Percentiles rank a stretch among this genome's conserved stretches.
Evolutionary conservation across 1,140 invertebrate species (phyloP).

Genomic region (Trichoplusia ni): DNA sequence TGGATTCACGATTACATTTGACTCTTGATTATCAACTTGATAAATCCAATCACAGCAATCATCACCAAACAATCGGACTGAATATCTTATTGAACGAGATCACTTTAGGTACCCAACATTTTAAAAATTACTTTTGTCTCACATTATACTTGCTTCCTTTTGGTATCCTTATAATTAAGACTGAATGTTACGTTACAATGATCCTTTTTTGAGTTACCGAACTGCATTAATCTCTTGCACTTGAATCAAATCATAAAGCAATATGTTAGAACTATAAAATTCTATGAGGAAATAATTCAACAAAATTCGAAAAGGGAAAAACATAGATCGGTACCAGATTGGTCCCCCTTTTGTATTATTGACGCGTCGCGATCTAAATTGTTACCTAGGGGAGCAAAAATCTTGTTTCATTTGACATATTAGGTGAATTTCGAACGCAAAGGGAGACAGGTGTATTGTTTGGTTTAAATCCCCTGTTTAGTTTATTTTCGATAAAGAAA

Average conservation of each 20-base stretch:
- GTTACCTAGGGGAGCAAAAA: slow-evolving; percentile 56
- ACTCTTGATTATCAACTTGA: slow-evolving; percentile 12
- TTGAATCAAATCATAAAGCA: slow-evolving; percentile 21
- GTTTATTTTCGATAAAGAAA: background rate
- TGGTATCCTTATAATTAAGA: too few relatives aligned
- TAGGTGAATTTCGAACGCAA: slow-evolving; percentile 44
- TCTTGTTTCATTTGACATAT: slow-evolving; percentile 66
- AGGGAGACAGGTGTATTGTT: slow-evolving; percentile 39
- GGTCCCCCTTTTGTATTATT: slow-evolving; percentile 66
- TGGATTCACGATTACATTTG: too few relatives aligned
- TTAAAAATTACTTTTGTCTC: background rate
- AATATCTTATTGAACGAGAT: too few relatives aligned
- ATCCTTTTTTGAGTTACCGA: too few relatives aligned
- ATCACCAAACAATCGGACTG: too few relatives aligned
- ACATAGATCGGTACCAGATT: slow-evolving; percentile 55
- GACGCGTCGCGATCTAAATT: slow-evolving; percentile 70
- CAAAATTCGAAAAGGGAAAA: slow-evolving; percentile 48
- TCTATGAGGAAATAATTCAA: too few relatives aligned
- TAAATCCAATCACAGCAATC: too few relatives aligned
- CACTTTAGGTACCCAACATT: background rate
- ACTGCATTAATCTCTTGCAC: slow-evolving; percentile 4
- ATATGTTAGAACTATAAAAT: too few relatives aligned
- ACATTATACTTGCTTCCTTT: too few relatives aligned
- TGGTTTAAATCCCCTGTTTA: background rate
- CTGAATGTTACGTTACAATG: too few relatives aligned